Evolutionary conservation across 2,888 invertebrate species (phyloP).

Genomic region (Philaethria dido): DNA sequence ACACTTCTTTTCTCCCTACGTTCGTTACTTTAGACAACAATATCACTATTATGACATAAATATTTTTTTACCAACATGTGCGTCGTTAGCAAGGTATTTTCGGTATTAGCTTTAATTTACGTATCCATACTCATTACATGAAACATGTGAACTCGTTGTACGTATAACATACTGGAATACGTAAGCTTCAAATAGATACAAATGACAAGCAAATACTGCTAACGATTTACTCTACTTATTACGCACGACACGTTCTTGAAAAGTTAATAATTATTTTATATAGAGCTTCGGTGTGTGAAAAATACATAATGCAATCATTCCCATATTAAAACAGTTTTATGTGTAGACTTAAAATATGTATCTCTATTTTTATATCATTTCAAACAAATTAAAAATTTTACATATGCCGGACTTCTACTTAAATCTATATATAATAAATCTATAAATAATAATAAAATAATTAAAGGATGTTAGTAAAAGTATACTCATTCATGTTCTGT

Average conservation of each 20-base stretch:
- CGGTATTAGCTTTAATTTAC: conserved; percentile 31
- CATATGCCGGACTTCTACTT: no score
- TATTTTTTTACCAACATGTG: neutral
- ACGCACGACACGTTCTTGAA: neutral
- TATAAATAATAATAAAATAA: no score
- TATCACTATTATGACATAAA: neutral
- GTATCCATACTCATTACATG: conserved; percentile 37
- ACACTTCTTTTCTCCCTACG: neutral
- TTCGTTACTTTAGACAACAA: neutral
- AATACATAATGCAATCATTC: neutral
- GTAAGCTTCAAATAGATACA: conserved; percentile 31
- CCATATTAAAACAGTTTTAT: no score
- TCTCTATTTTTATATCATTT: no score
- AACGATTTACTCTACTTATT: conserved; percentile 28
- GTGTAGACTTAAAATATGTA: no score
- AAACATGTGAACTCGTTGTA: conserved; percentile 30
- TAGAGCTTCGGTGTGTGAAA: neutral
- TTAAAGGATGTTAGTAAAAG: no score
- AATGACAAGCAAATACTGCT: conserved; percentile 31
- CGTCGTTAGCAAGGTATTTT: neutral
- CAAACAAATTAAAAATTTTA: no score
- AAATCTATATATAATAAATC: no score
- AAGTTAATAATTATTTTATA: neutral
- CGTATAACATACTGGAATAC: conserved; percentile 29
- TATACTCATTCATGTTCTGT: no score